These are phyloP conservation scores for Lagopus muta DNA, from an alignment of 2,113 vertebrate species.

Conservation along the genomic window DNA sequence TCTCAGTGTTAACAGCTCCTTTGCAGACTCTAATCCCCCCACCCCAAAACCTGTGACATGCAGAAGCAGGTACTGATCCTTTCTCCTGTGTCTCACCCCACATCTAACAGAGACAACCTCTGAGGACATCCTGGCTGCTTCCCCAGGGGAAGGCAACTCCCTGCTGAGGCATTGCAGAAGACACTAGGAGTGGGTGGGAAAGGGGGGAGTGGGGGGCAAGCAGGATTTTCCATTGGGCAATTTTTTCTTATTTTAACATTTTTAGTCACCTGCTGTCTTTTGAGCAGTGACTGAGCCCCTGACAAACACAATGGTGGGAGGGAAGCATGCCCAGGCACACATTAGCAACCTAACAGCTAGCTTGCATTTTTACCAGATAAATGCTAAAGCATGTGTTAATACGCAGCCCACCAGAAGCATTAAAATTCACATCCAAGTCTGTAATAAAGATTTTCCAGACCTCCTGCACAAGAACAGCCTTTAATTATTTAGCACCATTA, in stretches of 20 bases:
- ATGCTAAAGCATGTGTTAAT: constrained; percentile 26
- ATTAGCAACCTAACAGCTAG: constrained; percentile 11
- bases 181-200: neutral
- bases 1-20: neutral
- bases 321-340: constrained; percentile 34
- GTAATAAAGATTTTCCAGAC: constrained; percentile 32
- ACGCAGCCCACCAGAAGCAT: constrained; percentile 36
- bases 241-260: neutral
- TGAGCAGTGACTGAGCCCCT: neutral
- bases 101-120: neutral
- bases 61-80: neutral
- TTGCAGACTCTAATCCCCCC: neutral
- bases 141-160: neutral
- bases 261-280: constrained; percentile 1
- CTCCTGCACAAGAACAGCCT: constrained; percentile 10
- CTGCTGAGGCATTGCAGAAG: neutral
- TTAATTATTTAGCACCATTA: constrained; percentile 36
- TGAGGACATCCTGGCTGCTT: neutral
- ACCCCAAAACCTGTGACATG: neutral
- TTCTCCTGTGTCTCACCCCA: neutral
- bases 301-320: constrained; percentile 32
- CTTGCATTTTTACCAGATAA: constrained; percentile 34
- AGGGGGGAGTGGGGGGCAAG: neutral
- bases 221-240: neutral
- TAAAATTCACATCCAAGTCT: constrained; percentile 37